phyloP scores from a whole-genome alignment of 35 echinoderm and acorn worm species.

The Apostichopus californicus region DNA sequence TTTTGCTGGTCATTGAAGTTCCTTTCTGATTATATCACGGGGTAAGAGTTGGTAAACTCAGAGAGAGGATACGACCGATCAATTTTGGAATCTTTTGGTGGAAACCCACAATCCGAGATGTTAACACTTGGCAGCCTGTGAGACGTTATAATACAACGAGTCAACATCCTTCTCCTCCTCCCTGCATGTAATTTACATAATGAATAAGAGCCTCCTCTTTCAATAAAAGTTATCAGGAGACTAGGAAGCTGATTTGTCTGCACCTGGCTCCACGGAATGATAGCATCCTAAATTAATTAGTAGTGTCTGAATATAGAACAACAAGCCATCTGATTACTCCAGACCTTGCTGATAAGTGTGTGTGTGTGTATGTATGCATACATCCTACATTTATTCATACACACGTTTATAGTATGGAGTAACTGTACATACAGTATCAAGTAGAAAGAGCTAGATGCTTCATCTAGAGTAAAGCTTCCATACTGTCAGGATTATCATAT shows the following conservation, averaged over 20 bases:
- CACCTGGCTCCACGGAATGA: constrained; percentile 6
- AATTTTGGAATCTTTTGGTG: not conserved
- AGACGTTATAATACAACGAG: not conserved
- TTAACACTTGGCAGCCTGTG: not conserved
- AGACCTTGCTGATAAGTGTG: no score
- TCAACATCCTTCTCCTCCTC: not conserved
- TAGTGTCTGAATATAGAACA: constrained; percentile 9
- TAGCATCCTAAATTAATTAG: constrained; percentile 39
- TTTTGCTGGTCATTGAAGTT: not conserved
- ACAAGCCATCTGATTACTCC: not conserved
- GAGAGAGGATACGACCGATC: not conserved
- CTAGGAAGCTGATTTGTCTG: not conserved
- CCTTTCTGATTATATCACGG: not conserved
- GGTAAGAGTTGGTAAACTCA: not conserved
- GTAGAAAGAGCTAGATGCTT: no score
- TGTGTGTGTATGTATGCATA: no score
- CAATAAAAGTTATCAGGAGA: not conserved
- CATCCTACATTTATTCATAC: no score
- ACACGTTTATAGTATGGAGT: no score
- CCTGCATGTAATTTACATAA: not conserved
- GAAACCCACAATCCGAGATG: not conserved
- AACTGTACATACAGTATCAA: no score
- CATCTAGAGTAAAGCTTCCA: no score
- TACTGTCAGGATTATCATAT: no score
- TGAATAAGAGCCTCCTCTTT: not conserved